phyloP scores from a whole-genome alignment of 2,113 vertebrate species.

The Ariopsis seemanni region DNA sequence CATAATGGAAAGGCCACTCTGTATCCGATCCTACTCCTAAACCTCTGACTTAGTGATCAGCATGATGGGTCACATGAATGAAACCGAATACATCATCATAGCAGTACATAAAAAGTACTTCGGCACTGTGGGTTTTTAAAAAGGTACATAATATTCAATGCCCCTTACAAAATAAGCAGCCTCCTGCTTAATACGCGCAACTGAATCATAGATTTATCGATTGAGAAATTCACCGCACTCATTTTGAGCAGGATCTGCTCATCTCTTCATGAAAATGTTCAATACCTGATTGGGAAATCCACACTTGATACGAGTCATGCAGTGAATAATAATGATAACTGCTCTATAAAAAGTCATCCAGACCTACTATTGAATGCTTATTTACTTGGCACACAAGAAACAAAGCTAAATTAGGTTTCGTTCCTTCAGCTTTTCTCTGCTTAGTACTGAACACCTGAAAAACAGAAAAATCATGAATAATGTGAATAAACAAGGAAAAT shows the following conservation, averaged over 20 bases:
- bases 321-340: slow-evolving; percentile 1
- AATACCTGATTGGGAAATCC: neutral
- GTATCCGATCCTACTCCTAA: neutral
- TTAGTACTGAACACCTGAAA: neutral
- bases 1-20: slow-evolving; percentile 9
- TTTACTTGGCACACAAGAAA: neutral
- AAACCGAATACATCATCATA: neutral
- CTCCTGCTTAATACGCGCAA: neutral
- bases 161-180: neutral
- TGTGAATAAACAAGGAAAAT: slow-evolving; percentile 6
- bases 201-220: neutral
- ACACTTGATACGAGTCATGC: neutral
- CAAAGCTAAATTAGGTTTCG: neutral
- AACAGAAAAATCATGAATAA: slow-evolving; percentile 1
- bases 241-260: neutral
- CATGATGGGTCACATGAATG: neutral
- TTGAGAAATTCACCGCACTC: neutral
- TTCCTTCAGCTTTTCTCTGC: neutral
- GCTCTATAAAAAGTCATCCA: neutral
- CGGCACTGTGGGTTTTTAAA: neutral
- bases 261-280: neutral
- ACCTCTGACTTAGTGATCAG: neutral
- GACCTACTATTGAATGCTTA: neutral
- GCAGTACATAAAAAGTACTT: neutral
- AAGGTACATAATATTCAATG: neutral